These are phyloP conservation scores for Drosophila arizonae DNA, from an alignment of 1,140 invertebrate genomes.

Conservation along the genomic window DNA sequence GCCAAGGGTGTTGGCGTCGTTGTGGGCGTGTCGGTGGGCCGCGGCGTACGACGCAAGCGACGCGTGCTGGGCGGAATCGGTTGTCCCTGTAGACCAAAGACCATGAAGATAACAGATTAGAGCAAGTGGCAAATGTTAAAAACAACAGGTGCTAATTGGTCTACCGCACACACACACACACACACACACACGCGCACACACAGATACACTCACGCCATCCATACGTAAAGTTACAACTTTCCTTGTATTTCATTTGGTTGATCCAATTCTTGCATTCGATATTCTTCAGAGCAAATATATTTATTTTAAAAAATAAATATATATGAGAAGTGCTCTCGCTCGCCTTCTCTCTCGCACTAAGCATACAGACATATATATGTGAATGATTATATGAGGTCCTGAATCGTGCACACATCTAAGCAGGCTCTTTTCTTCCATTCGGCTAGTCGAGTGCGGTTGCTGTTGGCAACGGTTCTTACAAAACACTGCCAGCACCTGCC, in stretches of 20 bases:
- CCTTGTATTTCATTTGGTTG: not conserved
- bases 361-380: no score
- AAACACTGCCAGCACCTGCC: slow-evolving; percentile 13
- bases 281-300: no score
- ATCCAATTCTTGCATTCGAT: not conserved
- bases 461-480: slow-evolving; percentile 25
- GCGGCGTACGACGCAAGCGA: slow-evolving; percentile 65
- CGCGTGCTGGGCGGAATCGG: slow-evolving; percentile 47
- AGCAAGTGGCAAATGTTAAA: not conserved
- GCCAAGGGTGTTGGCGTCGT: slow-evolving; percentile 3
- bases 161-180: not conserved
- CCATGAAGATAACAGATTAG: slow-evolving; percentile 1
- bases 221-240: not conserved
- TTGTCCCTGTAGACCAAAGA: slow-evolving; percentile 46
- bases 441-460: not conserved
- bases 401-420: slow-evolving; percentile 6
- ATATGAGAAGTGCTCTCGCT: no score
- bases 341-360: no score
- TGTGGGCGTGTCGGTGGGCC: slow-evolving; percentile 55
- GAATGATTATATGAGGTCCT: no score
- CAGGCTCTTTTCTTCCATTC: slow-evolving; percentile 6
- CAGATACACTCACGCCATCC: no score
- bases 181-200: not conserved
- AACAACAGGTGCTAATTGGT: slow-evolving; percentile 12
- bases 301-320: no score